Percentiles rank a stretch among this genome's conserved stretches.
Evolutionary conservation across 2,888 invertebrate species (phyloP).

Genomic region (Schrankia costaestrigalis): DNA sequence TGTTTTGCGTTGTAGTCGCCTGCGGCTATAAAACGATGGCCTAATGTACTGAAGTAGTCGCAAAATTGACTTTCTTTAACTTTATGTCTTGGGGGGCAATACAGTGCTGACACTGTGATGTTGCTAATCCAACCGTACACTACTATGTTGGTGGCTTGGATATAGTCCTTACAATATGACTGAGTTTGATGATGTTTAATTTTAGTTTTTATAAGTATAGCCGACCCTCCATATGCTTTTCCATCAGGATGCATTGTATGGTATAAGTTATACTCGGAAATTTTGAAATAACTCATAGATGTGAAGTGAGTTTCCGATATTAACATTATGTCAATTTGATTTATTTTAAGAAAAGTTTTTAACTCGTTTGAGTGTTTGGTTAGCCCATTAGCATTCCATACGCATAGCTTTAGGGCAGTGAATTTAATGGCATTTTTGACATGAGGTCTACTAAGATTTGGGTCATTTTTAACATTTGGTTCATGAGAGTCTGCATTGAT

Average conservation of each 20-base stretch:
- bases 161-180: slow-evolving; percentile 9
- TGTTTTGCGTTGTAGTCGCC: slow-evolving; percentile 1
- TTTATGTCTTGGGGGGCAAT: slow-evolving; percentile 10
- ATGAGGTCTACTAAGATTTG: slow-evolving; percentile 5
- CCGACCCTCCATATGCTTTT: slow-evolving; percentile 22
- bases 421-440: slow-evolving; percentile 3
- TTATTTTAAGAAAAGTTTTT: slow-evolving; percentile 10
- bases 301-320: slow-evolving; percentile 19
- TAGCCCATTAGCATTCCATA: slow-evolving; percentile 16
- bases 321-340: not conserved
- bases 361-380: slow-evolving; percentile 14
- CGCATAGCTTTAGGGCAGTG: slow-evolving; percentile 14
- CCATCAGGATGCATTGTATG: slow-evolving; percentile 28
- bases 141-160: slow-evolving; percentile 18
- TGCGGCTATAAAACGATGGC: not conserved
- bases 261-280: slow-evolving; percentile 32
- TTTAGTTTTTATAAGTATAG: slow-evolving; percentile 13
- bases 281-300: slow-evolving; percentile 10
- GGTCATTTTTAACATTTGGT: slow-evolving; percentile 13
- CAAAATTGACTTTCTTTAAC: not conserved
- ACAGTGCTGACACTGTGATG: slow-evolving; percentile 13
- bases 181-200: slow-evolving; percentile 1
- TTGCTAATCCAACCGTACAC: slow-evolving; percentile 3
- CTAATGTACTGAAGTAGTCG: not conserved
- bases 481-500: slow-evolving; percentile 11